Evolutionary conservation across 1,140 invertebrate genomes (phyloP).

Genomic region (Drosophila carrolli): DNA sequence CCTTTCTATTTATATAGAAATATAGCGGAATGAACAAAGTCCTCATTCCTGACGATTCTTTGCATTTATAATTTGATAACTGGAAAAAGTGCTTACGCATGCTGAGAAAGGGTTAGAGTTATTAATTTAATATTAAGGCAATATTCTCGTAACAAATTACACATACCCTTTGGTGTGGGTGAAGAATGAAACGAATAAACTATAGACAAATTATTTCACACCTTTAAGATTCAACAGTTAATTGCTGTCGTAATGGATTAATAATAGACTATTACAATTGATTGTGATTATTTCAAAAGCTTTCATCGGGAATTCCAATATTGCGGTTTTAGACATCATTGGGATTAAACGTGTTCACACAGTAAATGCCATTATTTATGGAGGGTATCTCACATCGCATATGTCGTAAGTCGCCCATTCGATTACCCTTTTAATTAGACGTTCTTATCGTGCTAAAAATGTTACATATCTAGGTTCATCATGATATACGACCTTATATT

Average conservation of each 20-base stretch:
- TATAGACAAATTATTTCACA: constrained; percentile 4
- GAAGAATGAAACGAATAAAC: neutral
- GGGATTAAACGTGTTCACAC: neutral
- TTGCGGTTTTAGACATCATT: neutral
- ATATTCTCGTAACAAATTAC: neutral
- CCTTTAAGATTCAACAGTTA: neutral
- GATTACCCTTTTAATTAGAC: constrained; percentile 34
- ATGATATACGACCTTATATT: constrained; percentile 35
- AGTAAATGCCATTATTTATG: constrained; percentile 1
- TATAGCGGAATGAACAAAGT: constrained; percentile 7
- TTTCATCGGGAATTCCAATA: neutral
- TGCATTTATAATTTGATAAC: constrained; percentile 5
- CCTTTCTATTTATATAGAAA: constrained; percentile 15
- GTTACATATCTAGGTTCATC: constrained; percentile 12
- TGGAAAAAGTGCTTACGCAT: constrained; percentile 9
- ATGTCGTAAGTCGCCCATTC: neutral
- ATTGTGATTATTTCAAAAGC: neutral
- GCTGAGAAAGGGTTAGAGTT: constrained; percentile 16
- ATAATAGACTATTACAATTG: constrained; percentile 10
- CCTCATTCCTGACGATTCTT: constrained; percentile 3
- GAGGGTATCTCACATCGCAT: neutral
- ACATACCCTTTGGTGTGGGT: neutral
- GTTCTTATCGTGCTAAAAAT: constrained; percentile 20
- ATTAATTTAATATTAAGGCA: neutral
- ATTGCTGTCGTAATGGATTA: constrained; percentile 4